These are phyloP conservation scores for Stegodyphus mimosarum DNA, from an alignment of 1,140 invertebrate species.

Conservation along the genomic window DNA sequence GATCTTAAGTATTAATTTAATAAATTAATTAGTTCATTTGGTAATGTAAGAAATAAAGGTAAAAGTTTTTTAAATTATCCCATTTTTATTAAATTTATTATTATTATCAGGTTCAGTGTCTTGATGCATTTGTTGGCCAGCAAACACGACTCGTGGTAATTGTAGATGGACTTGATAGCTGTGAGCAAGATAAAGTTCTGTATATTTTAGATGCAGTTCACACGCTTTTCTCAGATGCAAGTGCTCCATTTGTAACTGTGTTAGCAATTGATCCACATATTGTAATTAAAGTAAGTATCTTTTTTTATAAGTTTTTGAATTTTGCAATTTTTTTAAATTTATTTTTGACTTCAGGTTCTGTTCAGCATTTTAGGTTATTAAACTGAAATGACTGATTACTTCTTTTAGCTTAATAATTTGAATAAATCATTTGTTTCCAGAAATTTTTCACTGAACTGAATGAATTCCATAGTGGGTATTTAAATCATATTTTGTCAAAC, in stretches of 20 bases:
- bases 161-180: constrained; percentile 96
- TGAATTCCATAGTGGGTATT: too few relatives aligned
- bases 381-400: not conserved
- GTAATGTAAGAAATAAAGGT: too few relatives aligned
- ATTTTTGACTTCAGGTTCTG: not conserved
- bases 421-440: too few relatives aligned
- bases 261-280: constrained; percentile 97
- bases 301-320: not conserved
- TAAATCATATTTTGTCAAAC: too few relatives aligned
- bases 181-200: constrained; percentile 96
- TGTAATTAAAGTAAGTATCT: constrained; percentile 84
- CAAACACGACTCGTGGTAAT: constrained; percentile 94
- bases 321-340: not conserved
- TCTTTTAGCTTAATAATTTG: not conserved
- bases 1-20: too few relatives aligned
- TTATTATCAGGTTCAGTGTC: constrained; percentile 81
- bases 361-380: not conserved
- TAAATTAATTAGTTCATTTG: too few relatives aligned
- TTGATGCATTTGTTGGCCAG: constrained; percentile 86
- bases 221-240: constrained; percentile 90
- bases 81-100: not conserved
- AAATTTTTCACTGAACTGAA: too few relatives aligned
- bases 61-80: not conserved
- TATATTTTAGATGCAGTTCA: constrained; percentile 93
- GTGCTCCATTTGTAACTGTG: constrained; percentile 92